Evolutionary conservation across 2,888 invertebrate genomes (phyloP).

Genomic region (Campoletis raptor): DNA sequence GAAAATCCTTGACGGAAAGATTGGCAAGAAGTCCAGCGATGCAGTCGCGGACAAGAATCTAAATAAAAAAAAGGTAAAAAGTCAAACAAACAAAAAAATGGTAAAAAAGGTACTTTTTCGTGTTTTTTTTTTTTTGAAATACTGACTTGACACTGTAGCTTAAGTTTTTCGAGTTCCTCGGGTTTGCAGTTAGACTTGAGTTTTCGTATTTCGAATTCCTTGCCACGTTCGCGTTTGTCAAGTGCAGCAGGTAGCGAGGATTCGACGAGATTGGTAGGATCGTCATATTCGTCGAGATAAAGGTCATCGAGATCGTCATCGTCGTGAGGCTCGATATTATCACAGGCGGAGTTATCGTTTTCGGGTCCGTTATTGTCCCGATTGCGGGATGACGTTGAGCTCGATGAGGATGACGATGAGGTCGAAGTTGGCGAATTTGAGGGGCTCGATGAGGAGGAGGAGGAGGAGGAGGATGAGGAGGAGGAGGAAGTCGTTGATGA

Average conservation of each 20-base stretch:
- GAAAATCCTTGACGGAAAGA: conserved; percentile 93
- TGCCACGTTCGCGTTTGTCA: conserved; percentile 88
- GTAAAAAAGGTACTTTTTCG: not conserved
- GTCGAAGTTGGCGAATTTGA: conserved; percentile 53
- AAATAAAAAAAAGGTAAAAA: conserved; percentile 73
- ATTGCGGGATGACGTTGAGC: conserved; percentile 69
- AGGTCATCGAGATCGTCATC: conserved; percentile 80
- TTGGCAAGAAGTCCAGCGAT: conserved; percentile 93
- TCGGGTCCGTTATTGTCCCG: conserved; percentile 83
- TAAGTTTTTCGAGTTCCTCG: conserved; percentile 91
- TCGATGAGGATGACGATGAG: conserved; percentile 28
- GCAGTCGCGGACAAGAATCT: conserved; percentile 92
- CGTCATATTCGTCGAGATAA: conserved; percentile 81
- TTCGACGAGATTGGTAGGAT: conserved; percentile 88
- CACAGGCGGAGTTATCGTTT: conserved; percentile 79
- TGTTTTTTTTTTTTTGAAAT: not conserved
- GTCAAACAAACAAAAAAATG: not conserved
- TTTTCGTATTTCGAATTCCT: conserved; percentile 89
- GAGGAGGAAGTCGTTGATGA: not conserved
- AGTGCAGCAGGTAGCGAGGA: conserved; percentile 88
- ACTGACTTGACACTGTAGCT: conserved; percentile 88
- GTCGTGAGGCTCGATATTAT: conserved; percentile 72
- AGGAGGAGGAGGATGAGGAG: conserved; percentile 22
- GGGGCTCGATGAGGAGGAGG: too few relatives aligned
- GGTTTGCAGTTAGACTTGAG: conserved; percentile 93